Evolutionary conservation across 2,797 vertebrate genomes (phyloP), one percentile per base, ranked within the genome.

Genomic region (Fistularia tabacaria): DNA sequence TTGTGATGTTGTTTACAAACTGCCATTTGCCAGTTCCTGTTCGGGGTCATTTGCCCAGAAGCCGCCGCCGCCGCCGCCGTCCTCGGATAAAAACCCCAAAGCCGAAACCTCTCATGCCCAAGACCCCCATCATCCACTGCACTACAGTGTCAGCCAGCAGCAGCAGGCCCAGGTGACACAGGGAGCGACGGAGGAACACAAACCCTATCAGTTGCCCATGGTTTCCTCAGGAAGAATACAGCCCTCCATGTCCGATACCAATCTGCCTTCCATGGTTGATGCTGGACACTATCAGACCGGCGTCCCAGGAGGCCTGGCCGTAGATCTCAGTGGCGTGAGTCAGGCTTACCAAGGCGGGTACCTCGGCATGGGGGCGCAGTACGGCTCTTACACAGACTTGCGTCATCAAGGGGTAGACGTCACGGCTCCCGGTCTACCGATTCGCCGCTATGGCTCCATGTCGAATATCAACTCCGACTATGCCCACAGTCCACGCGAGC

Each of bases 1-100:
- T 83, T 99, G 98, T 50, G 97, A 99, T 65, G 89, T 99, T 79
- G 97, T 99, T 81, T 99, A 99, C 84, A 98, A 95, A 85, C 91
- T 99, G 66, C 98, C 97, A 62, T 99, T 99, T 14, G 91, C 92
- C 49, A 83, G 95, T 62, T 95, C 93, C 74, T 98, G 97, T 85
- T 87, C 93, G 0, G 95, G 95, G 0, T 76, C 94, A 66, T 94
- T 97, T 76, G 90, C 91, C 70, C 92, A 95, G 44, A 86, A 93
- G 59, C 90, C n/a, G n/a, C n/a, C n/a, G n/a, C n/a, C n/a, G n/a
- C 93, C 40, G 90, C 92, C 85, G 36, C 80, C 89, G 40, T 81
- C 86, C 40, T 85, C 93, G 11, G 95, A 98, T 75, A 93, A 92
- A 85, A 91, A 74, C 36, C 63, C 73, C 11, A 76, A 69, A 10